Conservation (phyloP, 37 sponge, comb jelly and placozoan species). For the Diacarnus erythraeanus region DNA sequence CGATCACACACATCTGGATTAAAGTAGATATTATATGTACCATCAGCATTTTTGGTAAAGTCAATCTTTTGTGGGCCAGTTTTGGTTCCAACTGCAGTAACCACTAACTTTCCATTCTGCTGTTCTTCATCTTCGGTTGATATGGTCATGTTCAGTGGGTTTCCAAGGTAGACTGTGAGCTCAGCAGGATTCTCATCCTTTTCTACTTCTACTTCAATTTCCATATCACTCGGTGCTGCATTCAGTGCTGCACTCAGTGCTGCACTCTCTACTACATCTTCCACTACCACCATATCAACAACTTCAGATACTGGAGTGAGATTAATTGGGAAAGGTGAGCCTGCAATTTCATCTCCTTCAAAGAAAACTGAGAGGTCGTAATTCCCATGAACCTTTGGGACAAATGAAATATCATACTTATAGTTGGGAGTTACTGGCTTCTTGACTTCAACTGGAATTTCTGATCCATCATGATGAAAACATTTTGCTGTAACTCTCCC, state of each 20-base stretch:
- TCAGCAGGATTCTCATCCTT: neutral
- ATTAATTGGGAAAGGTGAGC: slow-evolving; percentile 55
- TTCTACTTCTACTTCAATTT: neutral
- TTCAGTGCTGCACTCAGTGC: too few species aligned
- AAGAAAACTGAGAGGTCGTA: slow-evolving; percentile 55
- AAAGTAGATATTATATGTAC: slow-evolving; percentile 43
- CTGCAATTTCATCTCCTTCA: slow-evolving; percentile 37
- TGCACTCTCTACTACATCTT: slow-evolving; percentile 15
- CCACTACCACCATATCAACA: neutral
- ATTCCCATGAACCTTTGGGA: slow-evolving; percentile 35
- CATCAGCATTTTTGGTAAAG: slow-evolving; percentile 22
- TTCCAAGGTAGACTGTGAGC: slow-evolving; percentile 15
- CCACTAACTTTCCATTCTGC: slow-evolving; percentile 19
- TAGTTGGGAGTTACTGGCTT: neutral
- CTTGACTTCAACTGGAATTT: slow-evolving; percentile 38
- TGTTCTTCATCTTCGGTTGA: slow-evolving; percentile 20
- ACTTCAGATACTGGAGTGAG: slow-evolving; percentile 29
- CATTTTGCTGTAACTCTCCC: slow-evolving; percentile 51
- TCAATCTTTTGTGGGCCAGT: slow-evolving; percentile 21
- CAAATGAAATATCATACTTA: slow-evolving; percentile 34
- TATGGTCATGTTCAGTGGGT: slow-evolving; percentile 43
- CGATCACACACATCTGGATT: slow-evolving; percentile 57
- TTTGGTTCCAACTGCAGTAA: slow-evolving; percentile 41
- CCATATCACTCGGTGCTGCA: slow-evolving; percentile 13
- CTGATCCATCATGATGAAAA: neutral